Evolutionary conservation across 2,888 invertebrate species (phyloP).

Genomic region (Digitonthophagus gazella): DNA sequence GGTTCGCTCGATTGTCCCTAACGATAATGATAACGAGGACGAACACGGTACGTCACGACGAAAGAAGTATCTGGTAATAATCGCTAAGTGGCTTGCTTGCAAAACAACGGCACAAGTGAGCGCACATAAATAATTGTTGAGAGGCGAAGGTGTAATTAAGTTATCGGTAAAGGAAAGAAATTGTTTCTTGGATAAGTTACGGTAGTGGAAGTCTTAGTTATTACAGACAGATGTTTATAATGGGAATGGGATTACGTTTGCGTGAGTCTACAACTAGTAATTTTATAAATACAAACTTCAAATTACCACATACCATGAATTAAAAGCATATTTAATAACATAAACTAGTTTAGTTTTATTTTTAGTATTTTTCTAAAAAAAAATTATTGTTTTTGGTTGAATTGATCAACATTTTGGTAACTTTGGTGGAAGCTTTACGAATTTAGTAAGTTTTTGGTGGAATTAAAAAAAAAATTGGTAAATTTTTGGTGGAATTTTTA

Average conservation of each 20-base stretch:
- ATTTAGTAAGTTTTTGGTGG: too few relatives aligned
- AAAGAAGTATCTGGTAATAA: conserved; percentile 1
- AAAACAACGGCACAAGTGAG: neutral
- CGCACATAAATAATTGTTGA: neutral
- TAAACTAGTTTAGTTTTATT: too few relatives aligned
- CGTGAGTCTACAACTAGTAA: neutral
- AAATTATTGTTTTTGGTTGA: too few relatives aligned
- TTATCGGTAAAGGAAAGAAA: neutral
- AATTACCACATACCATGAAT: too few relatives aligned
- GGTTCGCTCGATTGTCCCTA: conserved; percentile 22
- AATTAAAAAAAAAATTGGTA: too few relatives aligned
- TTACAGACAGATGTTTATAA: neutral
- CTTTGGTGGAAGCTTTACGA: too few relatives aligned
- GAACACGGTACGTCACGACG: conserved; percentile 19
- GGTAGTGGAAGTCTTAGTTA: neutral
- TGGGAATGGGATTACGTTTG: neutral
- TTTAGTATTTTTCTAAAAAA: too few relatives aligned
- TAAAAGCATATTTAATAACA: too few relatives aligned
- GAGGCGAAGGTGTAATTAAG: neutral
- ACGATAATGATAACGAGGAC: conserved; percentile 28
- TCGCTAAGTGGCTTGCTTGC: neutral
- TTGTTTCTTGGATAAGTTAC: neutral
- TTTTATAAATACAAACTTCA: too few relatives aligned
- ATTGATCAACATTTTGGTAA: too few relatives aligned
- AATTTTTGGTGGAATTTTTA: too few relatives aligned